Evolutionary conservation across 2,797 vertebrate species (phyloP).

Genomic region (Pelodytes ibericus): DNA sequence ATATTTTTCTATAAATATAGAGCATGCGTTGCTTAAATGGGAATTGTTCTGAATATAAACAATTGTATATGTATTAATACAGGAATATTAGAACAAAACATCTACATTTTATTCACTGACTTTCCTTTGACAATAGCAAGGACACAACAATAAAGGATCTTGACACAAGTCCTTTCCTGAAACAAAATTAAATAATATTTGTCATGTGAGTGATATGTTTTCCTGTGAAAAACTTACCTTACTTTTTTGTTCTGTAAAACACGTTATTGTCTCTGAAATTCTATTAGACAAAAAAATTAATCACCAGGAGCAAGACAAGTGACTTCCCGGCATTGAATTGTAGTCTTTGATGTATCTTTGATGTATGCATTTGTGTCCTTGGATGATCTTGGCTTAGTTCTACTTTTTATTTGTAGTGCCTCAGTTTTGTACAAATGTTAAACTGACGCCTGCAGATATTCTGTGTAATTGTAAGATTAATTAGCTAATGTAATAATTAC

Average conservation of each 20-base stretch:
- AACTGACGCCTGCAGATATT: conserved; percentile 1
- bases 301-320: conserved; percentile 9
- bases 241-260: conserved; percentile 4
- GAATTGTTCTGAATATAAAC: not conserved
- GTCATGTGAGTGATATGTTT: conserved; percentile 35
- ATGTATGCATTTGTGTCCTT: conserved; percentile 21
- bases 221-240: conserved; percentile 4
- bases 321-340: conserved; percentile 20
- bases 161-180: conserved; percentile 21
- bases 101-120: not conserved
- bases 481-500: not conserved
- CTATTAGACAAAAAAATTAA: conserved; percentile 33
- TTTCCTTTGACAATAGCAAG: conserved; percentile 11
- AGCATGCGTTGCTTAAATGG: not conserved
- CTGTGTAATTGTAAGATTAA: not conserved
- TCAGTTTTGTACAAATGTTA: conserved; percentile 2
- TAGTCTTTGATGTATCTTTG: conserved; percentile 15
- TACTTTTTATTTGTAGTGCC: conserved; percentile 8
- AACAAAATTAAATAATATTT: conserved; percentile 37
- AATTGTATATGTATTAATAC: conserved; percentile 7
- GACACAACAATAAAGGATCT: conserved; percentile 22
- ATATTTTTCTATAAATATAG: not conserved
- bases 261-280: conserved; percentile 11
- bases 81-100: conserved; percentile 14
- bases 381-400: conserved; percentile 21